Conservation (phyloP, 2,113 vertebrate species). For the Hippolais icterina region DNA sequence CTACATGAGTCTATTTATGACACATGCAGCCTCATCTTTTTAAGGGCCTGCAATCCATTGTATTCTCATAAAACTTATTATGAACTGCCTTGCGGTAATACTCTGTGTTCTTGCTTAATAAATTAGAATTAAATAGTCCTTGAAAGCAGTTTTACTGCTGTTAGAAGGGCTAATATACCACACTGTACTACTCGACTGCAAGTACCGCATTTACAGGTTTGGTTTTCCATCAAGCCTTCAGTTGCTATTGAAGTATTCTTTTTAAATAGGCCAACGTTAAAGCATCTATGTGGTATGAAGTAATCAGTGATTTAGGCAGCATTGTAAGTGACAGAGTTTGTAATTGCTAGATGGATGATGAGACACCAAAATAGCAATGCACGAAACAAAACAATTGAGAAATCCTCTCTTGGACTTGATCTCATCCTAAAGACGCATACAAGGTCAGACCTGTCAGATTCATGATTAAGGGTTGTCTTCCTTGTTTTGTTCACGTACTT, state of each 20-base stretch:
- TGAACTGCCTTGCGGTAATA: background rate
- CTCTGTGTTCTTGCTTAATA: background rate
- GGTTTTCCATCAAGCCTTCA: background rate
- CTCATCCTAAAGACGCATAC: background rate
- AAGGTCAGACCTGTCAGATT: background rate
- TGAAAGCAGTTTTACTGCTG: background rate
- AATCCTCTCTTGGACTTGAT: background rate
- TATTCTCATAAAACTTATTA: background rate
- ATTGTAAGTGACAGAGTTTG: background rate
- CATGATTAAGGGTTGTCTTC: background rate
- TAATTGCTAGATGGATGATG: background rate
- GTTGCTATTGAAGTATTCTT: background rate
- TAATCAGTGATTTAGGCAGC: background rate
- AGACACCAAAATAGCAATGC: background rate
- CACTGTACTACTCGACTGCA: background rate
- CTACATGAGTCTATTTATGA: background rate
- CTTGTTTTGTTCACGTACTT: background rate
- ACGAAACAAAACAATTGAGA: background rate
- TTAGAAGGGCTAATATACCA: background rate
- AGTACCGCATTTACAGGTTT: background rate
- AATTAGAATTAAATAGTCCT: background rate
- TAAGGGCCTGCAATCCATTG: background rate
- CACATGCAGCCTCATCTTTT: background rate
- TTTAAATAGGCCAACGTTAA: background rate
- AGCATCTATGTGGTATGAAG: background rate